phyloP scores from a whole-genome alignment of 2,113 vertebrate species.

The Trogon surrucura region DNA sequence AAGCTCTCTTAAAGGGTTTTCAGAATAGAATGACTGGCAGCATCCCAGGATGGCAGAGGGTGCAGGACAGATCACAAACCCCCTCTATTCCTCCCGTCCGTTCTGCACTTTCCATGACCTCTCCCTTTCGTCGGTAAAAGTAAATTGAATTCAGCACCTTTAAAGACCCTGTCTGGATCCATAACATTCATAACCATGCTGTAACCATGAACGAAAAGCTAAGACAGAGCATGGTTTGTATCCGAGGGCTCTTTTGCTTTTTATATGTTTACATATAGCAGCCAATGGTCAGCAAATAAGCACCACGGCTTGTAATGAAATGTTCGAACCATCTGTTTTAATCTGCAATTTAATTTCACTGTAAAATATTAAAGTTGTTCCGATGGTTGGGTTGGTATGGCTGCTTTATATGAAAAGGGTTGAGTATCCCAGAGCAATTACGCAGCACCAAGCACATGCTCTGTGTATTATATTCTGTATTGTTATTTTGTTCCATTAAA shows the following conservation, averaged over 20 bases:
- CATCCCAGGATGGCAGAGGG: too few species aligned
- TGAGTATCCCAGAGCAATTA: slow-evolving; percentile 60
- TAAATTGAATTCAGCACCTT: slow-evolving; percentile 65
- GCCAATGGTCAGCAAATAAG: slow-evolving; percentile 68
- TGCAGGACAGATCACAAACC: not conserved
- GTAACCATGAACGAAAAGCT: slow-evolving; percentile 60
- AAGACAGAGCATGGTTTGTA: slow-evolving; percentile 30
- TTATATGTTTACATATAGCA: slow-evolving; percentile 65
- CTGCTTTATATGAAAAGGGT: slow-evolving; percentile 28
- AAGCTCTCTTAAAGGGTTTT: not conserved
- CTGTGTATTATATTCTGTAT: slow-evolving; percentile 18
- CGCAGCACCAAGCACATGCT: slow-evolving; percentile 13
- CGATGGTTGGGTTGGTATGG: not conserved
- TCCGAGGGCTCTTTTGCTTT: slow-evolving; percentile 58
- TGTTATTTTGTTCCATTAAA: slow-evolving; percentile 43
- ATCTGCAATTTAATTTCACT: slow-evolving; percentile 53
- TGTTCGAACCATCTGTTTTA: slow-evolving; percentile 57
- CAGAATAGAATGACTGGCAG: not conserved
- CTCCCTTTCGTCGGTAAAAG: not conserved
- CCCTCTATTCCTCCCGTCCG: not conserved
- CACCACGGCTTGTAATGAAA: slow-evolving; percentile 34
- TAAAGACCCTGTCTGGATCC: slow-evolving; percentile 64
- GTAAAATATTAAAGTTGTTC: slow-evolving; percentile 62
- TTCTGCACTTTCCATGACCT: slow-evolving; percentile 51
- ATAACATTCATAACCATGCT: slow-evolving; percentile 56